These are phyloP conservation scores for Spea hammondii DNA, from an alignment of 2,797 vertebrate genomes.

Conservation along the genomic window DNA sequence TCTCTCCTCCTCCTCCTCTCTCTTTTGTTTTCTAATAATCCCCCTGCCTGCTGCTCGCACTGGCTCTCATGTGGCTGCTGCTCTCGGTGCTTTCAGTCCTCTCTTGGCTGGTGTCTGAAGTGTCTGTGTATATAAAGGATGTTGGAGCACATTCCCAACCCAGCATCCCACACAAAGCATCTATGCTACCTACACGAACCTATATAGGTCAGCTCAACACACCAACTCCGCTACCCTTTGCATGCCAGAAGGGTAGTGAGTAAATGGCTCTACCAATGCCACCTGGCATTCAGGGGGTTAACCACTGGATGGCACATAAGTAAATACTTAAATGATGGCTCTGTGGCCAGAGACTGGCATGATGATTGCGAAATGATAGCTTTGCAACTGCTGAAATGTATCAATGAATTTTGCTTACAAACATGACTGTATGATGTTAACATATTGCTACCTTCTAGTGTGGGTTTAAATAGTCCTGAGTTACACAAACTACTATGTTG, in stretches of 20 bases:
- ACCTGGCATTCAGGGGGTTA: too few relatives aligned
- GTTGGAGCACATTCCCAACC: constrained; percentile 42
- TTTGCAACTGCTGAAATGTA: too few relatives aligned
- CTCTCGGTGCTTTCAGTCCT: constrained; percentile 34
- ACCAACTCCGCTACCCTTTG: not conserved
- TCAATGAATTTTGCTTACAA: too few relatives aligned
- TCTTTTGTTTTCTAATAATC: constrained; percentile 52
- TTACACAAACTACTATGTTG: too few relatives aligned
- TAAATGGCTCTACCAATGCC: too few relatives aligned
- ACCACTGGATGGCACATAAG: too few relatives aligned
- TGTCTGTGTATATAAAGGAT: constrained; percentile 42
- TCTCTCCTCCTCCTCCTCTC: constrained; percentile 49
- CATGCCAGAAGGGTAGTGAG: not conserved
- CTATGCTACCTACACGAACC: constrained; percentile 43
- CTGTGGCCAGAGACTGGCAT: too few relatives aligned
- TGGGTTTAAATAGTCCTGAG: too few relatives aligned
- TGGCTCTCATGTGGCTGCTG: constrained; percentile 42
- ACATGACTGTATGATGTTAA: too few relatives aligned
- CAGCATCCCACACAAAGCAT: constrained; percentile 40
- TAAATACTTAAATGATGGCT: too few relatives aligned
- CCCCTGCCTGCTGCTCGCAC: constrained; percentile 50
- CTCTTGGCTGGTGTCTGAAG: constrained; percentile 44
- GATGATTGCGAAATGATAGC: too few relatives aligned
- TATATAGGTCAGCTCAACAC: constrained; percentile 41
- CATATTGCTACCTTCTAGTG: too few relatives aligned